Conservation (phyloP, 2,888 invertebrate species). For the Trissolcus japonicus region DNA sequence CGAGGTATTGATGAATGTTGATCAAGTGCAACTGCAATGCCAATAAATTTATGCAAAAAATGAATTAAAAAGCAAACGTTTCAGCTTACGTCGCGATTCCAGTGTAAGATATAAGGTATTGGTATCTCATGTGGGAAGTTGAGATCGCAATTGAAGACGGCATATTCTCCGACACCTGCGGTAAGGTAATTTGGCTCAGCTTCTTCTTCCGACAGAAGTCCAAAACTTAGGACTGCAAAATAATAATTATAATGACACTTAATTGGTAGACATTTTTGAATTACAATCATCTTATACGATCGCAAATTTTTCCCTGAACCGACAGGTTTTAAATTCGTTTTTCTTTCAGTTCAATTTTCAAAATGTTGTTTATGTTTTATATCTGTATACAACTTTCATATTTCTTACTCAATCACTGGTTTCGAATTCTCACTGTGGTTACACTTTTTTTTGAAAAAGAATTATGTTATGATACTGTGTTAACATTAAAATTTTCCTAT, state of each 20-base stretch:
- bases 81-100: slow-evolving; percentile 90
- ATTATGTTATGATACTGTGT: too few relatives aligned
- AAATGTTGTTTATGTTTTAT: too few relatives aligned
- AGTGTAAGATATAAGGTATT: slow-evolving; percentile 91
- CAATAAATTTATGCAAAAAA: slow-evolving; percentile 32
- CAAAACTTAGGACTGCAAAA: slow-evolving; percentile 65
- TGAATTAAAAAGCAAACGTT: slow-evolving; percentile 34
- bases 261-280: not conserved
- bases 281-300: too few relatives aligned
- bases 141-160: slow-evolving; percentile 89
- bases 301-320: too few relatives aligned
- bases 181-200: slow-evolving; percentile 77
- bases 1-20: slow-evolving; percentile 17
- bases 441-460: too few relatives aligned
- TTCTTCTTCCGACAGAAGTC: slow-evolving; percentile 72
- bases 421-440: too few relatives aligned
- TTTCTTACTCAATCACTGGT: too few relatives aligned
- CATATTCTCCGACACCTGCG: slow-evolving; percentile 86
- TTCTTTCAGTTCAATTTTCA: not conserved
- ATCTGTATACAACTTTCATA: too few relatives aligned
- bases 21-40: slow-evolving; percentile 29
- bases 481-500: too few relatives aligned
- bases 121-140: slow-evolving; percentile 91
- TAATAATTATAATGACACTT: not conserved
- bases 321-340: not conserved